A percentile compares a stretch with the other conserved stretches of the same genome.
Evolutionary conservation across 2,888 invertebrate species (phyloP).

Genomic region (Leptarthrus brevirostris): DNA sequence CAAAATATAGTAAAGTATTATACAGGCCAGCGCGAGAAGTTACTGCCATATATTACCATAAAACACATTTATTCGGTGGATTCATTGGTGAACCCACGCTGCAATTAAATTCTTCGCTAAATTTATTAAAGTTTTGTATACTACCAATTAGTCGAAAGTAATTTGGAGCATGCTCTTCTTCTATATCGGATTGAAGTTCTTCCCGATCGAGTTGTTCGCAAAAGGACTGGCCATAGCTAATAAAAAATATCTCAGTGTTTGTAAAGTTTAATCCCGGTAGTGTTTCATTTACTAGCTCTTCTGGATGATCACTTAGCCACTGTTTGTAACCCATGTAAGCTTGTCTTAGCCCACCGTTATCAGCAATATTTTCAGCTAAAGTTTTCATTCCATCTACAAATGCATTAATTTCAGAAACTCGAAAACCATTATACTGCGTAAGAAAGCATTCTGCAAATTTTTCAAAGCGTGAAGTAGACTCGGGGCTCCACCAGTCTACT

Average conservation of each 20-base stretch:
- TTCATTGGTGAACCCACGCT: constrained; percentile 15
- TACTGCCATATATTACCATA: no score
- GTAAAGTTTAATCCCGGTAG: not conserved
- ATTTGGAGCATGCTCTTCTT: not conserved
- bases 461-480: not conserved
- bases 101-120: constrained; percentile 22
- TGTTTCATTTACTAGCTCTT: not conserved
- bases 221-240: not conserved
- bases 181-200: not conserved
- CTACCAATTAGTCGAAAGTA: constrained; percentile 24
- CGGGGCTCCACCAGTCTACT: constrained; percentile 7
- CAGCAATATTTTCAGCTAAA: constrained; percentile 32
- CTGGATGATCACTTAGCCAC: constrained; percentile 13
- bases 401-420: not conserved
- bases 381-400: constrained; percentile 12
- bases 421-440: constrained; percentile 1
- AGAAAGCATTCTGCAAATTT: not conserved
- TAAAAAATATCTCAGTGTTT: not conserved
- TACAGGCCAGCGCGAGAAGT: no score
- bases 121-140: constrained; percentile 28
- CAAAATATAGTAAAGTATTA: no score
- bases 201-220: not conserved
- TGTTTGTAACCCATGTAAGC: constrained; percentile 13
- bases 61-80: constrained; percentile 20
- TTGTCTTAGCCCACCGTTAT: constrained; percentile 22